Evolutionary conservation across 2,797 vertebrate genomes (phyloP).

Genomic region (Hybognathus amarus): DNA sequence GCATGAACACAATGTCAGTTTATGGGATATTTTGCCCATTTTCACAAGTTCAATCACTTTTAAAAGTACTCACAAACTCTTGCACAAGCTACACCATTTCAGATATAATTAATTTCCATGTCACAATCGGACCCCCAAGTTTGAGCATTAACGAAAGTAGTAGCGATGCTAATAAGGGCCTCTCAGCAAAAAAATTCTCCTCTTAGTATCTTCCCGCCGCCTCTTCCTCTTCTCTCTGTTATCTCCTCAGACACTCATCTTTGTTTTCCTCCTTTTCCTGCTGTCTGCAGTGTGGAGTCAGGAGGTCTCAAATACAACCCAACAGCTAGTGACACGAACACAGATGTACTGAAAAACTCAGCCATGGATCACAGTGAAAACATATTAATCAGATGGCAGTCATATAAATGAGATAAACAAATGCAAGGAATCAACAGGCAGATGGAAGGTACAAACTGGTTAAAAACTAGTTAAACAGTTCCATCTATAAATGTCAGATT

Average conservation of each 20-base stretch:
- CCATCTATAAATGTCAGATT: background rate
- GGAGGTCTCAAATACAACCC: slow-evolving; percentile 47
- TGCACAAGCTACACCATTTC: background rate
- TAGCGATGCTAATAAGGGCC: background rate
- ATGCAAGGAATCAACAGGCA: background rate
- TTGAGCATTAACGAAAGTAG: background rate
- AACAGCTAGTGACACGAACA: background rate
- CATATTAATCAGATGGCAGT: background rate
- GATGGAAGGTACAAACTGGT: background rate
- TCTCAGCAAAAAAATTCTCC: slow-evolving; percentile 13
- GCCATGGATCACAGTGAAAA: background rate
- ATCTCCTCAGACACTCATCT: slow-evolving; percentile 74
- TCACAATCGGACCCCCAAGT: background rate
- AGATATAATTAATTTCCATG: background rate
- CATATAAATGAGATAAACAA: background rate
- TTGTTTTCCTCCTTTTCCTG: slow-evolving; percentile 51
- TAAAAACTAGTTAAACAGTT: background rate
- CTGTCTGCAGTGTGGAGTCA: slow-evolving; percentile 49
- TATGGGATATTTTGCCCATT: background rate
- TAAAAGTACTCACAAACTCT: background rate
- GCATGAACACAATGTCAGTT: background rate
- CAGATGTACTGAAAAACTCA: background rate
- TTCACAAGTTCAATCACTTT: background rate
- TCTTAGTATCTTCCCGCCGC: slow-evolving; percentile 63
- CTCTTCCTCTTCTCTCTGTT: slow-evolving; percentile 71